phyloP scores from a whole-genome alignment of 2,888 invertebrate species.

The Hoplodrina blanda region DNA sequence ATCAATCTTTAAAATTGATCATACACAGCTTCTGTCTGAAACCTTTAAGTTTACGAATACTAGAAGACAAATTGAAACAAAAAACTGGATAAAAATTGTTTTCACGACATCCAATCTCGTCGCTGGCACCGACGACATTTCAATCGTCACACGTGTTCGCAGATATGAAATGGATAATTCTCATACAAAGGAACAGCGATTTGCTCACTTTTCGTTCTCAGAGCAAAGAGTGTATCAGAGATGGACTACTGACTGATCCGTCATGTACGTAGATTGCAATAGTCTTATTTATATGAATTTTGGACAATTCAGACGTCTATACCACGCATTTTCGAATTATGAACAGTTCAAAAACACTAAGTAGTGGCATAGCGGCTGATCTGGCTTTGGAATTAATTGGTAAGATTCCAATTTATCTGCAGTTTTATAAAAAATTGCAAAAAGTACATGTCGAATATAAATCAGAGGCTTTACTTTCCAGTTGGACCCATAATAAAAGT shows the following conservation, averaged over 20 bases:
- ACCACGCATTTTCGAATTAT: too few species aligned
- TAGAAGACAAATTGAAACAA: conserved; percentile 9
- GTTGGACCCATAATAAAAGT: background rate
- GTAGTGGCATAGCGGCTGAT: background rate
- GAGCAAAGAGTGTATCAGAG: conserved; percentile 10
- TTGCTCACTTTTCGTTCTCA: conserved; percentile 3
- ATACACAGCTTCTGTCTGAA: background rate
- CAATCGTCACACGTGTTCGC: conserved; percentile 36
- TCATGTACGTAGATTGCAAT: background rate
- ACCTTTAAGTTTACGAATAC: conserved; percentile 2
- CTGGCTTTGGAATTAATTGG: background rate
- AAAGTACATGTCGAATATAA: background rate
- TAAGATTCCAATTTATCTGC: background rate
- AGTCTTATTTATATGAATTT: conserved; percentile 7
- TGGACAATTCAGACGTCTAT: background rate
- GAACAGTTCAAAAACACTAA: background rate
- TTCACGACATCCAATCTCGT: conserved; percentile 40
- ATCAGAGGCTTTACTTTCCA: background rate
- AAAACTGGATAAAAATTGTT: conserved; percentile 23
- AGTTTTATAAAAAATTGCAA: background rate
- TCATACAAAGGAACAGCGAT: conserved; percentile 7
- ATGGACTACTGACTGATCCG: too few species aligned
- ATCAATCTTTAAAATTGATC: background rate
- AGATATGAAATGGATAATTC: conserved; percentile 21
- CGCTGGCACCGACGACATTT: conserved; percentile 31